phyloP scores from a whole-genome alignment of 2,113 vertebrate genomes.

The Genyomyrus donnyi region DNA sequence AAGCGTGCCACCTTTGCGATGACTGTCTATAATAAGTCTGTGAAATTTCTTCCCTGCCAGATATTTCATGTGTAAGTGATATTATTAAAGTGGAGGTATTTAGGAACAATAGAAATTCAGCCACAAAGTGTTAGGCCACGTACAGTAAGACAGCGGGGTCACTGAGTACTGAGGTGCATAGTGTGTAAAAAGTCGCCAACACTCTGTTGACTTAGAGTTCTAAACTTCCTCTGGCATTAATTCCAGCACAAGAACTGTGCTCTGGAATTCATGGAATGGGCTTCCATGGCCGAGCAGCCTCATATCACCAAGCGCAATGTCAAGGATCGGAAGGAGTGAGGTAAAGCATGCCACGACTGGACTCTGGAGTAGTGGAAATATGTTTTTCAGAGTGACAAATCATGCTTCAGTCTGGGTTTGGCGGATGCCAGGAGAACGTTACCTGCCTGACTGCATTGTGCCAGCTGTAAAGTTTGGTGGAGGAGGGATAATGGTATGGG shows the following conservation, averaged over 20 bases:
- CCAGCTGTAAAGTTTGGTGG: neutral
- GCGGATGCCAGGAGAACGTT: neutral
- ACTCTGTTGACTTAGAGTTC: neutral
- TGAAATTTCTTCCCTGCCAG: neutral
- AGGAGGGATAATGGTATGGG: neutral
- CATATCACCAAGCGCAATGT: neutral
- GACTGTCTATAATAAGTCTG: neutral
- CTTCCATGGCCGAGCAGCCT: neutral
- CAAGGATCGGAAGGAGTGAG: neutral
- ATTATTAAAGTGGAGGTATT: neutral
- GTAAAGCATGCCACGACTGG: neutral
- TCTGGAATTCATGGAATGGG: neutral
- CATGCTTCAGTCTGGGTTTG: neutral
- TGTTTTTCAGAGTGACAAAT: neutral
- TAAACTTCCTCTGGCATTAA: neutral
- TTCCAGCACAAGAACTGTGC: neutral
- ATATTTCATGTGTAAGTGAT: neutral
- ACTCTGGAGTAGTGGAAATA: neutral
- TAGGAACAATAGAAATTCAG: neutral
- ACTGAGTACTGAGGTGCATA: neutral
- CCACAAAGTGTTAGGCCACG: neutral
- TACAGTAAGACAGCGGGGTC: neutral
- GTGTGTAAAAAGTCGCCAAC: neutral
- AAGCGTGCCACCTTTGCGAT: neutral
- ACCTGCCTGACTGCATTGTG: neutral